Conservation (phyloP, 2,888 invertebrate species). For the Eupeodes luniger region DNA sequence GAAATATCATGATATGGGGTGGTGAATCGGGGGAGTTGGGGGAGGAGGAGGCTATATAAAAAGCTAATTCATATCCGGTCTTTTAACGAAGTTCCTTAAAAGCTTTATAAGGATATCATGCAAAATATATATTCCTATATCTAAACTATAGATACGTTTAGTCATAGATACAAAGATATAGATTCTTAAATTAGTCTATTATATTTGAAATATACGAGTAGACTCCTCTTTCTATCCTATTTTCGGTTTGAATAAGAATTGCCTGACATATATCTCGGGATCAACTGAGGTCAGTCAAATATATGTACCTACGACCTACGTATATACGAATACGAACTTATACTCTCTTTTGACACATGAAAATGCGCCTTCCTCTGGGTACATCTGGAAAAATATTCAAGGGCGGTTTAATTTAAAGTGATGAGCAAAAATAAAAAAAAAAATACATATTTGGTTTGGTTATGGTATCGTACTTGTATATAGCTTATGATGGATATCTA, state of each 20-base stretch:
- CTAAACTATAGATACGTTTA: not conserved
- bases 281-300: constrained; percentile 70
- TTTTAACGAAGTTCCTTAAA: not conserved
- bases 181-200: too few relatives aligned
- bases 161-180: too few relatives aligned
- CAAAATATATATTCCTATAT: not conserved
- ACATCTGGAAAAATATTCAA: constrained; percentile 66
- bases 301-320: not conserved
- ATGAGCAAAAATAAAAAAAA: constrained; percentile 1
- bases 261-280: constrained; percentile 40
- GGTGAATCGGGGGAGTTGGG: not conserved
- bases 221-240: not conserved
- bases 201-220: too few relatives aligned
- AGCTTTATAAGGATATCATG: not conserved
- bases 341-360: not conserved
- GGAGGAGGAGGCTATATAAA: not conserved
- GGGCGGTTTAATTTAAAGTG: constrained; percentile 64
- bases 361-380: not conserved
- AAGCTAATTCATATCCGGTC: constrained; percentile 11
- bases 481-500: constrained; percentile 12
- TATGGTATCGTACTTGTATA: not conserved
- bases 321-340: not conserved
- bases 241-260: constrained; percentile 19
- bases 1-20: not conserved
- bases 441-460: not conserved